Evolutionary conservation across 2,113 vertebrate genomes (phyloP).

Genomic region (Pungitius pungitius): DNA sequence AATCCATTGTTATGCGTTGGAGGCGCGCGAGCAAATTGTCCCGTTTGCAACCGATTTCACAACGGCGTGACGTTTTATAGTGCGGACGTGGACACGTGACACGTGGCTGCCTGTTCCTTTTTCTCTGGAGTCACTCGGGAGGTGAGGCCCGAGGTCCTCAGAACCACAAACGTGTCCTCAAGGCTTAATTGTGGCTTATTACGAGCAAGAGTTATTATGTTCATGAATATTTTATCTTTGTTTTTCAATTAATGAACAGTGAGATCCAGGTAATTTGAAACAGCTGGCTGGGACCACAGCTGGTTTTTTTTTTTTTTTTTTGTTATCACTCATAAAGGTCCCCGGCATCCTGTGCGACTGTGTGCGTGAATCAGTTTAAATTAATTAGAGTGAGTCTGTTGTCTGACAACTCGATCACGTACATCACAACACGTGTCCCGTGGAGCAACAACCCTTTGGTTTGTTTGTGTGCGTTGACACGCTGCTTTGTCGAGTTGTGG

Average conservation of each 20-base stretch:
- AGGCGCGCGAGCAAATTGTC: conserved; percentile 17
- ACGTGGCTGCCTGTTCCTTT: too few species aligned
- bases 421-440: background rate
- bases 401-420: conserved; percentile 17
- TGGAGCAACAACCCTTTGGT: background rate
- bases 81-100: background rate
- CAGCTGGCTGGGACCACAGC: conserved; percentile 44
- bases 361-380: conserved; percentile 47
- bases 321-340: conserved; percentile 38
- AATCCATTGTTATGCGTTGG: conserved; percentile 18
- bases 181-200: conserved; percentile 46
- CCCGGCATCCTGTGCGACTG: conserved; percentile 23
- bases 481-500: background rate
- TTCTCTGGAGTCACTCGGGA: background rate
- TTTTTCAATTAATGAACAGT: conserved; percentile 47
- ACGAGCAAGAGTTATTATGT: conserved; percentile 45
- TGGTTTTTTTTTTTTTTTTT: too few species aligned
- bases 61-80: background rate
- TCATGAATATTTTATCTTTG: conserved; percentile 61
- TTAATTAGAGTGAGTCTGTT: conserved; percentile 24
- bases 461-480: background rate
- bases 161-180: conserved; percentile 7
- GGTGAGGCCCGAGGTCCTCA: background rate
- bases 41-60: conserved; percentile 2
- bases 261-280: conserved; percentile 51